A percentile compares a stretch with the other conserved stretches of the same genome.
These are phyloP conservation scores for Apomyelois bistriatella DNA, from an alignment of 2,888 invertebrate genomes.

Conservation along the genomic window DNA sequence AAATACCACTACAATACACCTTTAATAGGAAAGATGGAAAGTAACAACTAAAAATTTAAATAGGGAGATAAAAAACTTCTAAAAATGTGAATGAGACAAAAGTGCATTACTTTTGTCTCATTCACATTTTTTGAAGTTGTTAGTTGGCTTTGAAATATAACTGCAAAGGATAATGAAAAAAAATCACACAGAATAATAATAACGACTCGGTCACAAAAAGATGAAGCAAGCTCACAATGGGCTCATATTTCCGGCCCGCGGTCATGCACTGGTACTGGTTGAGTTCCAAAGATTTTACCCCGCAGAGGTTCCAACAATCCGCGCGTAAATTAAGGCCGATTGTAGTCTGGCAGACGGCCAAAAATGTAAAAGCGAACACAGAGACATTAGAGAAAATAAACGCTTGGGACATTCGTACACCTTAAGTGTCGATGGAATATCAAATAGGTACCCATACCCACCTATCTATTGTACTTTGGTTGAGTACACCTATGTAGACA, in stretches of 20 bases:
- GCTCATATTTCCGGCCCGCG: conserved; percentile 60
- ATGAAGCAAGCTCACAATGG: conserved; percentile 54
- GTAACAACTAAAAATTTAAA: background rate
- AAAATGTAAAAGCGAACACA: conserved; percentile 37
- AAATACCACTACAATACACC: too few species aligned
- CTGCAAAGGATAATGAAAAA: conserved; percentile 18
- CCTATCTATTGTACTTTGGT: too few species aligned
- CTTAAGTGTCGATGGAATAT: conserved; percentile 31
- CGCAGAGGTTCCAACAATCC: conserved; percentile 38
- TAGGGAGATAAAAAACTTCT: background rate
- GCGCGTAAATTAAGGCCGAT: conserved; percentile 51
- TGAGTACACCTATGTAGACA: too few species aligned
- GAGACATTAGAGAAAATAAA: conserved; percentile 46
- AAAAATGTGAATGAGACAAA: background rate
- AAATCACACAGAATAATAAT: conserved; percentile 31
- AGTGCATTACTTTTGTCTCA: background rate
- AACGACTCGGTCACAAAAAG: conserved; percentile 47
- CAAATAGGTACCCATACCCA: conserved; percentile 12
- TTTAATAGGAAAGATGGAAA: background rate
- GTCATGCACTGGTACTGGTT: conserved; percentile 38
- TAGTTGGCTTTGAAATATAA: background rate
- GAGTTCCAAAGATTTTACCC: conserved; percentile 44
- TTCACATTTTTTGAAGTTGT: too few species aligned
- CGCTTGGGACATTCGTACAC: conserved; percentile 28
- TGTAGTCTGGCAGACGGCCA: conserved; percentile 51